Evolutionary conservation across 2,797 vertebrate species (phyloP).

Genomic region (Xenops minutus): DNA sequence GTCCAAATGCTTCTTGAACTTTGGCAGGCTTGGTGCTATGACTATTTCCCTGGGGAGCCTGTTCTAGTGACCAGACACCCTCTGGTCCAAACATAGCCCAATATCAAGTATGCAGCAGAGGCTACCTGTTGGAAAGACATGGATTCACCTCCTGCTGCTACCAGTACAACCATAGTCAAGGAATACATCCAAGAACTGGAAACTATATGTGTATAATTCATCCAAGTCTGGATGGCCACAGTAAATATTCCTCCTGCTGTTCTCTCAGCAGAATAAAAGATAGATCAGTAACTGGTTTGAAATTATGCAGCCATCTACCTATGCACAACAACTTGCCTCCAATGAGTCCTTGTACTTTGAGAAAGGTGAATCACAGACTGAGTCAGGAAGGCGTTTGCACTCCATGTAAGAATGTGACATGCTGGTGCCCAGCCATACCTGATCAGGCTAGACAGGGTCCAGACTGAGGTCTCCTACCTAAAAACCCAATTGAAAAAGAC

Average conservation of each 20-base stretch:
- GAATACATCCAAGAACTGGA: neutral
- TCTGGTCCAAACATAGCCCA: neutral
- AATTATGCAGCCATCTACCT: neutral
- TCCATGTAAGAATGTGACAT: neutral
- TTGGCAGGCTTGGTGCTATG: neutral
- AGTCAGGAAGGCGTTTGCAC: neutral
- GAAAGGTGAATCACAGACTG: neutral
- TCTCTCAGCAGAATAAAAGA: neutral
- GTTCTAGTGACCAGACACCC: rapidly evolving
- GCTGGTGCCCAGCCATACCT: neutral
- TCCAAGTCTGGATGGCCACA: neutral
- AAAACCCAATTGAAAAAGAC: neutral
- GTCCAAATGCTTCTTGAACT: rapidly evolving
- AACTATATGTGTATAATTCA: neutral
- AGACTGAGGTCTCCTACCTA: neutral
- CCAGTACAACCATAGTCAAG: neutral
- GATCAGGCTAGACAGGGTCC: neutral
- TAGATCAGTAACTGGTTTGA: neutral
- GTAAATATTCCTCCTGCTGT: neutral
- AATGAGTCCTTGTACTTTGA: neutral
- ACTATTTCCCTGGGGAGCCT: neutral
- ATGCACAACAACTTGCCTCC: neutral
- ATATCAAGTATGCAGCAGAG: neutral
- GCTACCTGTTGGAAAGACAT: neutral
- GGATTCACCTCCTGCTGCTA: neutral